Evolutionary conservation across 2,797 vertebrate genomes (phyloP).

Genomic region (Argentina silus): DNA sequence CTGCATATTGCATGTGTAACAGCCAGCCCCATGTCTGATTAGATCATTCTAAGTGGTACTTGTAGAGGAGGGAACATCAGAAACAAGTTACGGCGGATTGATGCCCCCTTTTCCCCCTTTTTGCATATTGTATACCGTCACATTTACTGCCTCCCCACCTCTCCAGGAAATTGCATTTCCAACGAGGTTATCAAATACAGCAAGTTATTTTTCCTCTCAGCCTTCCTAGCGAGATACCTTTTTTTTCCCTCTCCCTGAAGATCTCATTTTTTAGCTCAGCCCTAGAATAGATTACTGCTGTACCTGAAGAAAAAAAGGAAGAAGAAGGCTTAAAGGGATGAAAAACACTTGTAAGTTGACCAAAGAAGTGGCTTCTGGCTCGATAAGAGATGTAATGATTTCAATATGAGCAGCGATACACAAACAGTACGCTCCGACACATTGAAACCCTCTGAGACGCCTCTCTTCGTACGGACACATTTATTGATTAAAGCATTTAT

Average conservation of each 20-base stretch:
- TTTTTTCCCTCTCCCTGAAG: constrained; percentile 13
- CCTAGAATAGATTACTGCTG: constrained; percentile 29
- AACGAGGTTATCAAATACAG: constrained; percentile 24
- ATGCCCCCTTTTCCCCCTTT: constrained; percentile 13
- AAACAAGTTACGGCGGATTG: constrained; percentile 25
- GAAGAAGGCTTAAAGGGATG: background rate
- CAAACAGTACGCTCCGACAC: no score
- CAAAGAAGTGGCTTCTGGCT: background rate
- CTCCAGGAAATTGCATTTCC: constrained; percentile 47
- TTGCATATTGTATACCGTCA: constrained; percentile 25
- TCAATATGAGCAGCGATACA: background rate
- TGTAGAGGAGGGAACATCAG: constrained; percentile 33
- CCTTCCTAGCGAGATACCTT: background rate
- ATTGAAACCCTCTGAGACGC: background rate
- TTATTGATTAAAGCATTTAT: background rate
- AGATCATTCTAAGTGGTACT: constrained; percentile 38
- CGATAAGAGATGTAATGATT: background rate
- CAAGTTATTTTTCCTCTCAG: background rate
- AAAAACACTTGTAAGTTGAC: background rate
- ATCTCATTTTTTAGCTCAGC: background rate
- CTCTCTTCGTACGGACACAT: background rate
- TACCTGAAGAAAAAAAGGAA: constrained; percentile 38
- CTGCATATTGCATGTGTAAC: constrained; percentile 13
- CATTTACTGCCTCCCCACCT: constrained; percentile 22
- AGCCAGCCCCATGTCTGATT: constrained; percentile 38